Evolutionary conservation across 2,888 invertebrate genomes (phyloP).

Genomic region (Chrysomela aeneicollis): DNA sequence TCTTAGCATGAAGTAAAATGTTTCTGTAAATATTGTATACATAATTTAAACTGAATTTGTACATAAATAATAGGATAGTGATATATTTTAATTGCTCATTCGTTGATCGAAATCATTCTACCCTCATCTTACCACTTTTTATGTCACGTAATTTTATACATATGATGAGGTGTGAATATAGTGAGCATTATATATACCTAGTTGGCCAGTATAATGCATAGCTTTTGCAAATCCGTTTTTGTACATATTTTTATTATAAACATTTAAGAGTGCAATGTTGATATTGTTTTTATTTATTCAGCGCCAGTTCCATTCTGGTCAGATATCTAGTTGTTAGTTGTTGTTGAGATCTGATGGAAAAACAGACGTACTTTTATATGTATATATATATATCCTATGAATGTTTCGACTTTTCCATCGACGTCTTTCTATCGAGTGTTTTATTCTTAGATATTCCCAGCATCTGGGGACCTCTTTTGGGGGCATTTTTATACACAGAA

Average conservation of each 20-base stretch:
- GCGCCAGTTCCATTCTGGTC: constrained; percentile 28
- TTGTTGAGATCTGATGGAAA: constrained; percentile 18
- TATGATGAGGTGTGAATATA: no score
- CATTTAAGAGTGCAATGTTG: constrained; percentile 54
- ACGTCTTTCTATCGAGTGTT: neutral
- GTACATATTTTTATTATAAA: constrained; percentile 32
- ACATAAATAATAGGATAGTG: neutral
- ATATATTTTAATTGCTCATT: neutral
- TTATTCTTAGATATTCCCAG: constrained; percentile 15
- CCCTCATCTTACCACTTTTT: neutral
- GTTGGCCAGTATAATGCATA: constrained; percentile 51
- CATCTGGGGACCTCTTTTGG: constrained; percentile 41
- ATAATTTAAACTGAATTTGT: neutral
- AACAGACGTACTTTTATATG: no score
- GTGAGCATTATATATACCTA: constrained; percentile 15
- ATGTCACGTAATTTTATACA: no score
- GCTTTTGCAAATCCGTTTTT: constrained; percentile 24
- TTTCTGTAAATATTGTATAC: neutral
- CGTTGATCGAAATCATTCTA: neutral
- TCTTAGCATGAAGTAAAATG: neutral
- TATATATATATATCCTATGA: neutral
- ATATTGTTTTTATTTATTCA: constrained; percentile 41
- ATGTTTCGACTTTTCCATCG: neutral
- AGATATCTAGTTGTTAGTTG: constrained; percentile 11
- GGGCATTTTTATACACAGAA: constrained; percentile 54